phyloP scores from a whole-genome alignment of 2,888 invertebrate genomes.

The Halictus quadricinctus region DNA sequence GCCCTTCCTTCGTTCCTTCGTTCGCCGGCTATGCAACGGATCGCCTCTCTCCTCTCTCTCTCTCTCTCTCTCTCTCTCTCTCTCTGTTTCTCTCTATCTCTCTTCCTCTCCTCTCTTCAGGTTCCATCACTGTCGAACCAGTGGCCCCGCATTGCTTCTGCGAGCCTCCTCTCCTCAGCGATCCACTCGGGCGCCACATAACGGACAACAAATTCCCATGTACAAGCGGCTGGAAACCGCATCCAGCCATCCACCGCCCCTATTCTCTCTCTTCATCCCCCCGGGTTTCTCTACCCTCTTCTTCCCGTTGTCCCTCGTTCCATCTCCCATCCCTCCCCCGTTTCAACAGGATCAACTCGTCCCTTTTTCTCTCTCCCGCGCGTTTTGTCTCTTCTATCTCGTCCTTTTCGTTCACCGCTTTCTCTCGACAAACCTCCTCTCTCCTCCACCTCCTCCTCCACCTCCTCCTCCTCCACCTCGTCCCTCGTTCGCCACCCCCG shows the following conservation, averaged over 20 bases:
- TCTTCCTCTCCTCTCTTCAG: background rate
- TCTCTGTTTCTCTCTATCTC: constrained; percentile 1
- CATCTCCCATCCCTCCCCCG: background rate
- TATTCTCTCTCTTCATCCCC: constrained; percentile 38
- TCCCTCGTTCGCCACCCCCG: background rate
- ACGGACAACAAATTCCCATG: constrained; percentile 68
- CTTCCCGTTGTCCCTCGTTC: background rate
- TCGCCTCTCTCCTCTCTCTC: constrained; percentile 6
- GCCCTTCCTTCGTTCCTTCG: constrained; percentile 26
- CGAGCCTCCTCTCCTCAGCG: constrained; percentile 16
- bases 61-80: constrained; percentile 16
- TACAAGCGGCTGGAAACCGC: constrained; percentile 58
- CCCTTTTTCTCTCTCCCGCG: background rate
- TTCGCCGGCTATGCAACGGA: constrained; percentile 24
- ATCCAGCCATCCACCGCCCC: constrained; percentile 44
- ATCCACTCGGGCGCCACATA: constrained; percentile 50
- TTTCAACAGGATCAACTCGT: constrained; percentile 1
- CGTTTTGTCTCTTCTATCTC: background rate
- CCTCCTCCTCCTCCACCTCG: background rate
- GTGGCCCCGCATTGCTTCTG: background rate
- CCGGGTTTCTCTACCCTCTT: constrained; percentile 15
- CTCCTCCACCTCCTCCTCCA: background rate
- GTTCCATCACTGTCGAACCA: background rate
- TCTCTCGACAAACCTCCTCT: background rate
- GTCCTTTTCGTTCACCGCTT: background rate